Evolutionary conservation across 2,797 vertebrate species (phyloP), one percentile per base, ranked within the genome.

Genomic region (Chaetodon trifasciatus): DNA sequence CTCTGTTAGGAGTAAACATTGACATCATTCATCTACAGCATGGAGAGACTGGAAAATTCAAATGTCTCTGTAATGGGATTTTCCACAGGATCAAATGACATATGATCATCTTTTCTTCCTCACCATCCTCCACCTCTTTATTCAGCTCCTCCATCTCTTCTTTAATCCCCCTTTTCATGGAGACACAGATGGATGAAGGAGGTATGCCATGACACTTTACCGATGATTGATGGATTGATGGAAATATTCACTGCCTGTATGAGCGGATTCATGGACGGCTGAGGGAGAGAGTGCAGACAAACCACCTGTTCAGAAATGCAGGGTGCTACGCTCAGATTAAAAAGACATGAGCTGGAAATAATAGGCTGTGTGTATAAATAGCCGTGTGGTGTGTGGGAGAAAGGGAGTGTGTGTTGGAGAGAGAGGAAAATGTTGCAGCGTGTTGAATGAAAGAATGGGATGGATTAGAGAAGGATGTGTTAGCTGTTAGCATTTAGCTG

Each of bases 301-400:
- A 78, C 42, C 88, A 82, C 86, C 82, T 88, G 86, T 75, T 82
- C 49, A 86, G 83, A 81, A 79, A 87, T 65, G 76, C 70, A 66
- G 84, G 81, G 75, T 74, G 76, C 82, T 83, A 82, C 85, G 79
- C 87, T 89, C 82, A 76, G 85, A 93, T 94, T 93, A 92, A 88
- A 91, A 89, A 90, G 83, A 89, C 83, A 88, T 67, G 88, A 91
- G 89, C 88, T 89, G 84, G 77, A 90, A 91, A 89, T 94, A 91
- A 93, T 88, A 82, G 81, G 79, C 74, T 75, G 79, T 0, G 77
- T 19, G 49, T 92, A 92, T 88, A 92, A 92, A 93, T 93, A 94
- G 87, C 79, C 39, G 37, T 44, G 23, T 9, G 44, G 44, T 40
- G 80, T 53, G 87, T 90, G 86, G 84, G 82, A 70, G 83, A 55